phyloP scores from a whole-genome alignment of 2,888 invertebrate species.

The Idaea biselata region DNA sequence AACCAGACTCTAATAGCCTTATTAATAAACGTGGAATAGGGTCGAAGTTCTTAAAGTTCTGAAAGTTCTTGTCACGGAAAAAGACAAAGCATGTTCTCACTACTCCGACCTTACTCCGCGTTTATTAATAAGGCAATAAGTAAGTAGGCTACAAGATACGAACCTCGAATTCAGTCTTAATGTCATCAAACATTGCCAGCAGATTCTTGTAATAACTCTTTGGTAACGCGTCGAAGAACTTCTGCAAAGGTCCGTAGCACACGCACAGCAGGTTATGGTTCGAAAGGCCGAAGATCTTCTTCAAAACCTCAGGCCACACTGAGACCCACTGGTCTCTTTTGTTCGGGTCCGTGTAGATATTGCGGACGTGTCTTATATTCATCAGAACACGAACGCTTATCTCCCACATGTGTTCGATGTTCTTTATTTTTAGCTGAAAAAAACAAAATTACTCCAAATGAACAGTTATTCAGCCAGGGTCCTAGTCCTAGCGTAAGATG shows the following conservation, averaged over 20 bases:
- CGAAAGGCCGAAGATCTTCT: constrained; percentile 82
- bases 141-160: constrained; percentile 15
- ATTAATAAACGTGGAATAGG: too few species aligned
- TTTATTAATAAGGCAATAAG: background rate
- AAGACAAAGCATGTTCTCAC: too few species aligned
- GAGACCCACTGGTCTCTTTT: constrained; percentile 82
- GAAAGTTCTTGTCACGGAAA: too few species aligned
- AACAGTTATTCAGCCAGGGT: too few species aligned
- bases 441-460: constrained; percentile 11
- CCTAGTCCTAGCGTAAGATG: too few species aligned
- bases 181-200: constrained; percentile 73
- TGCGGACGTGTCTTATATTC: constrained; percentile 82
- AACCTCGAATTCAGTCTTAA: constrained; percentile 82
- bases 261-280: constrained; percentile 84
- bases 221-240: constrained; percentile 80
- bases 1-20: too few species aligned
- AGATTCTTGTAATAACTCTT: constrained; percentile 78
- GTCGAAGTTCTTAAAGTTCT: too few species aligned
- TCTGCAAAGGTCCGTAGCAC: constrained; percentile 82
- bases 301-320: constrained; percentile 83
- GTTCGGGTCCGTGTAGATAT: constrained; percentile 83
- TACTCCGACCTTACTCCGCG: too few species aligned
- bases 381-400: constrained; percentile 81
- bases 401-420: constrained; percentile 84
- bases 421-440: constrained; percentile 81